phyloP scores from a whole-genome alignment of 2,888 invertebrate genomes.

The Acanthacorydalis orientalis region DNA sequence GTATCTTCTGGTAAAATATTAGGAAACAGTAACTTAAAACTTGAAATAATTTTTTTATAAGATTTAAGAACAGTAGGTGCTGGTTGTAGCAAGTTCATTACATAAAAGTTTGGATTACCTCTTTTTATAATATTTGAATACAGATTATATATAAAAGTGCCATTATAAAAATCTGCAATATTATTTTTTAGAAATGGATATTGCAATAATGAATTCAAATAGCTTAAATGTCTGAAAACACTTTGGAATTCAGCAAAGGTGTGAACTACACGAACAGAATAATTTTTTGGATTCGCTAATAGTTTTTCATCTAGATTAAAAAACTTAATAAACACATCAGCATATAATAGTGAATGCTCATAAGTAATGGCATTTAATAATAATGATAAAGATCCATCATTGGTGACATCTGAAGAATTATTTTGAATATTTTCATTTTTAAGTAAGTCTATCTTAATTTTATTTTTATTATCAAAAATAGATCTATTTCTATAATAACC shows the following conservation, averaged over 20 bases:
- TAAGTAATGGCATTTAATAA: constrained; percentile 33
- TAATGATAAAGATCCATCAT: constrained; percentile 19
- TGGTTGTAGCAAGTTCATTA: constrained; percentile 22
- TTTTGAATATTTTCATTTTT: constrained; percentile 9
- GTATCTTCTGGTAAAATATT: too few relatives aligned
- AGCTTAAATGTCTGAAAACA: constrained; percentile 36
- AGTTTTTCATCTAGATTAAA: constrained; percentile 40
- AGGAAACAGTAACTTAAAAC: neutral
- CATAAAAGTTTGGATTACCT: constrained; percentile 31
- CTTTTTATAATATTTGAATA: constrained; percentile 42
- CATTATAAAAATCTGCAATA: constrained; percentile 50
- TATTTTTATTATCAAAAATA: constrained; percentile 30
- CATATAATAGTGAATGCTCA: constrained; percentile 39
- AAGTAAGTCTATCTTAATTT: constrained; percentile 24
- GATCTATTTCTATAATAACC: constrained; percentile 33
- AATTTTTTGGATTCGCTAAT: constrained; percentile 33
- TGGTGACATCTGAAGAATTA: constrained; percentile 14
- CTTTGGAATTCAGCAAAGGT: constrained; percentile 49
- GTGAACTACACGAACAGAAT: constrained; percentile 38
- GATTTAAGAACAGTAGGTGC: constrained; percentile 21
- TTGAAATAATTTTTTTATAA: constrained; percentile 14
- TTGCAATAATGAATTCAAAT: constrained; percentile 47
- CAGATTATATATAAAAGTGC: constrained; percentile 61
- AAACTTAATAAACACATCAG: constrained; percentile 37
- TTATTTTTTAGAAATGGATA: constrained; percentile 36